A percentile compares a stretch with the other conserved stretches of the same genome.
Evolutionary conservation across 2,797 vertebrate genomes (phyloP).

Genomic region (Telmatherina bonti): DNA sequence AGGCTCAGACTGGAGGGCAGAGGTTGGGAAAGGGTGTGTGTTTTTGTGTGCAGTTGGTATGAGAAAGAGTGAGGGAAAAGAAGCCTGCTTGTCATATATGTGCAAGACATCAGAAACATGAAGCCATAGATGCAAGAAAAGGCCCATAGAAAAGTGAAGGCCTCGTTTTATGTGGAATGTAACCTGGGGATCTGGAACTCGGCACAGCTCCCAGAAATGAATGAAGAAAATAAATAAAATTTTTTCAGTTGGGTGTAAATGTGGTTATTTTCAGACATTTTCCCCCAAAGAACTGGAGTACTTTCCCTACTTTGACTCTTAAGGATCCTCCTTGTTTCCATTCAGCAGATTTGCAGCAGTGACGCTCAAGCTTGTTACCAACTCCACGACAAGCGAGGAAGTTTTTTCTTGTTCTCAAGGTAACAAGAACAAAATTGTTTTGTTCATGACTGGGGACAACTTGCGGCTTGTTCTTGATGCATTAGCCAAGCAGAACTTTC

Average conservation of each 20-base stretch:
- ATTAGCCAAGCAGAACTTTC: too few relatives aligned
- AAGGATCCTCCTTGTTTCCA: not conserved
- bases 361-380: too few relatives aligned
- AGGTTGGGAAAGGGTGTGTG: slow-evolving; percentile 63
- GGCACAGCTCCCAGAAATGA: not conserved
- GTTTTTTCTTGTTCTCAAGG: too few relatives aligned
- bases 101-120: slow-evolving; percentile 6
- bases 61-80: slow-evolving; percentile 18
- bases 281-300: not conserved
- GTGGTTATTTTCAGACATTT: not conserved
- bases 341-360: not conserved
- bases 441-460: too few relatives aligned
- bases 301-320: not conserved
- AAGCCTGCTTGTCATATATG: slow-evolving; percentile 22
- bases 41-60: slow-evolving; percentile 28
- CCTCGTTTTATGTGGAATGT: not conserved
- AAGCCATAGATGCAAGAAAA: not conserved
- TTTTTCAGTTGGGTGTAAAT: not conserved
- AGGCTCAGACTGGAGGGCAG: slow-evolving; percentile 63
- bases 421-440: too few relatives aligned
- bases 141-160: not conserved
- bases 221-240: not conserved
- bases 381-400: too few relatives aligned
- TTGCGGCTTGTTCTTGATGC: too few relatives aligned
- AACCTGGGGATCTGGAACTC: not conserved